Percentiles rank a stretch among this genome's conserved stretches.
Evolutionary conservation across 2,797 vertebrate species (phyloP).

Genomic region (Etheostoma perlongum): DNA sequence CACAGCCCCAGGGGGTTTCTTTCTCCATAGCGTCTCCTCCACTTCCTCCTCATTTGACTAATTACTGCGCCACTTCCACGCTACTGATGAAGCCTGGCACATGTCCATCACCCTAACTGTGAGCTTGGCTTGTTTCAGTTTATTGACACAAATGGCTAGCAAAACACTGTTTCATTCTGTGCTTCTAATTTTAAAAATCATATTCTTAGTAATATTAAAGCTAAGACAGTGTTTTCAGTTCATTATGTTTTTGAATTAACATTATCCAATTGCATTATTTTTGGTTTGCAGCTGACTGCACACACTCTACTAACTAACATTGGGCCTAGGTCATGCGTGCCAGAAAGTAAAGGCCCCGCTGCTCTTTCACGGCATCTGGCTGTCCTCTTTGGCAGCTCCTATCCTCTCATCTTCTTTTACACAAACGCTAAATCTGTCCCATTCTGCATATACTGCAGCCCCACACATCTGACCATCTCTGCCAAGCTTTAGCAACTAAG

Average conservation of each 20-base stretch:
- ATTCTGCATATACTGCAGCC: slow-evolving; percentile 12
- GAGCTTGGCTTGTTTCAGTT: slow-evolving; percentile 46
- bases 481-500: slow-evolving; percentile 22
- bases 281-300: slow-evolving; percentile 51
- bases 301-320: slow-evolving; percentile 22
- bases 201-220: background rate
- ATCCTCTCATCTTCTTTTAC: slow-evolving; percentile 42
- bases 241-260: slow-evolving; percentile 61
- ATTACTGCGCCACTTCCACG: slow-evolving; percentile 79
- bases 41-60: slow-evolving; percentile 81
- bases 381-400: slow-evolving; percentile 38
- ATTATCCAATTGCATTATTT: slow-evolving; percentile 66
- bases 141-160: slow-evolving; percentile 43
- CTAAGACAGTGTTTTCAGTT: slow-evolving; percentile 32
- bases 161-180: slow-evolving; percentile 5
- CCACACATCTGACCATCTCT: slow-evolving; percentile 16
- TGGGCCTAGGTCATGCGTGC: slow-evolving; percentile 55
- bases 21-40: slow-evolving; percentile 63
- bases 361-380: slow-evolving; percentile 63
- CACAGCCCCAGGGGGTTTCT: slow-evolving; percentile 62
- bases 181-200: background rate
- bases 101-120: slow-evolving; percentile 77
- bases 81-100: slow-evolving; percentile 79
- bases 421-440: slow-evolving; percentile 26
- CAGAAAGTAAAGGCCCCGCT: slow-evolving; percentile 38